These are phyloP conservation scores for Dryoscopus gambensis DNA, from an alignment of 2,113 vertebrate genomes.

Conservation along the genomic window DNA sequence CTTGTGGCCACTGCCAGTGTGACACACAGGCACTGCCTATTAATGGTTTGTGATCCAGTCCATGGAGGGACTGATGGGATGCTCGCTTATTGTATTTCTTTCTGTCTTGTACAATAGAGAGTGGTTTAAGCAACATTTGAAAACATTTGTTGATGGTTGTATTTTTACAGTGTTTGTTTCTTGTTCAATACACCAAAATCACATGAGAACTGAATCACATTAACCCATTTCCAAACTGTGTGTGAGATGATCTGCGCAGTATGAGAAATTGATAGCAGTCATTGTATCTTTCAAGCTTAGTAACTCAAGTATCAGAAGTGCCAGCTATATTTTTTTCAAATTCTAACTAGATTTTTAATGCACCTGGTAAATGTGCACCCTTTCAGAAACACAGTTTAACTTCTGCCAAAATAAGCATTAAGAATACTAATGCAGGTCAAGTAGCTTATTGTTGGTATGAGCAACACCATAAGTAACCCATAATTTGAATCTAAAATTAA, in stretches of 20 bases:
- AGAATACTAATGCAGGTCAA: neutral
- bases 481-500: neutral
- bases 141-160: neutral
- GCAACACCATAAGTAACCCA: neutral
- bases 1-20: neutral
- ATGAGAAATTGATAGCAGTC: neutral
- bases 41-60: neutral
- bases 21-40: neutral
- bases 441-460: neutral
- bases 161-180: neutral
- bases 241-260: neutral
- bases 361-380: neutral
- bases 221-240: neutral
- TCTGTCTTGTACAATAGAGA: neutral
- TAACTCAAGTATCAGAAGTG: neutral
- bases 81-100: fast-evolving
- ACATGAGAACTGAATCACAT: neutral
- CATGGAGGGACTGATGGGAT: neutral
- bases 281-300: neutral
- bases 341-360: neutral
- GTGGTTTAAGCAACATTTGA: neutral
- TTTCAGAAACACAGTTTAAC: neutral
- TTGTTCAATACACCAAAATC: neutral
- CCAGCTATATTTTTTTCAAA: neutral
- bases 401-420: neutral